Base-by-base conservation (phyloP, 1,140 invertebrate species). In the Lepidurus arcticus region DNA sequence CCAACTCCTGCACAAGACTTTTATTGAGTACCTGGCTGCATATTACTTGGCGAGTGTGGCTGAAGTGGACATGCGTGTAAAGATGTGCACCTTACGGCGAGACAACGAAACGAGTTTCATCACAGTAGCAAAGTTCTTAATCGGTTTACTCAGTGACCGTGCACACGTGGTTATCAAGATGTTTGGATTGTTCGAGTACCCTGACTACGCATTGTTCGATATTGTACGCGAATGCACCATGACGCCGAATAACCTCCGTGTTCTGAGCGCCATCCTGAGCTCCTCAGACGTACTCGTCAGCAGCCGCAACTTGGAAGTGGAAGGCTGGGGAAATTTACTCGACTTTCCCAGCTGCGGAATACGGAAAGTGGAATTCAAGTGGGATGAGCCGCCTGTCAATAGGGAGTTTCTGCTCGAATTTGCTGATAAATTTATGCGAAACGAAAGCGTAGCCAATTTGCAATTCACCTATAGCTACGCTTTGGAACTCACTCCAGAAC, bases 291-390 rank as follows among this genome's bases (percentile, higher is more conserved):
- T 76, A 13, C 43, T 34, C 34, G 11, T 76, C 13, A 16, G 47
- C 24, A 45, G 43, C 16, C 26, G 34, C 47, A 47, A 73, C 45
- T 34, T 76, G 11, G 76, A 76, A n/a, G 43, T 76, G 13, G 76
- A 76, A 76, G 76, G 76, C 10, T 76, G 76, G 76, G 44, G 45
- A 9, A 44, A 76, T 45, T 44, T 76, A 43, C 43, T 76, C 16
- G 76, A n/a, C 11, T 44, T 21, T 24, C 44, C 44, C 26, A 45
- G 6, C 16, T 76, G 76, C 45, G 47, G 43, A 42, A 43, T 76
- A 11, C 43, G 47, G n/a, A 43, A 34, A 42, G 11, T 76, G 16
- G 76, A 76, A n/a, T 76, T 76, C 45, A 44, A 26, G 21, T 34
- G 44, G 26, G 47, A 44, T 24, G 26, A 76, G 16, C 76, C 34